Conservation (phyloP, 92 coral and sea anemone species). For the Siderastrea radians region DNA sequence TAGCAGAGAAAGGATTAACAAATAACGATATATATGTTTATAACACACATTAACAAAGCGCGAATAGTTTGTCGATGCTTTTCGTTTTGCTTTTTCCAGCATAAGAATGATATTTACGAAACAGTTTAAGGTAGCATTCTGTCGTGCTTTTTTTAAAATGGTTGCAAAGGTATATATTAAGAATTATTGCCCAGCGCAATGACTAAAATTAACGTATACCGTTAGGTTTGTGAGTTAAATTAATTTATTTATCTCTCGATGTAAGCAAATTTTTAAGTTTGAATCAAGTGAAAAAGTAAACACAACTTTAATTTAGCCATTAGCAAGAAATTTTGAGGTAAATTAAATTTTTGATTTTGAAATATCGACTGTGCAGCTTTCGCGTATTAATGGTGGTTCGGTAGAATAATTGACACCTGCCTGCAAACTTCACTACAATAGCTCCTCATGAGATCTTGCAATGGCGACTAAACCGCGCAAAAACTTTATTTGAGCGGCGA, state of each 20-base stretch:
- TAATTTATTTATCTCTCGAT: background rate
- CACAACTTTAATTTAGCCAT: background rate
- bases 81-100: too few species aligned
- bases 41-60: too few species aligned
- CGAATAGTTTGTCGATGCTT: too few species aligned
- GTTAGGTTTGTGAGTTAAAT: background rate
- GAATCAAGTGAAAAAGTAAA: background rate
- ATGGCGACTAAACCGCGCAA: slow-evolving; percentile 12
- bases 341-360: slow-evolving; percentile 10
- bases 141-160: too few species aligned
- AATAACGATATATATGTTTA: too few species aligned
- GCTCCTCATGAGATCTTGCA: slow-evolving; percentile 11
- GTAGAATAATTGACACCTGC: slow-evolving; percentile 13
- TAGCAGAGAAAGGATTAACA: too few species aligned
- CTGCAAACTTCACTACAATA: background rate
- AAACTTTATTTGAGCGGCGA: background rate
- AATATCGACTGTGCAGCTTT: slow-evolving; percentile 13
- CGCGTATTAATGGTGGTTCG: slow-evolving; percentile 1
- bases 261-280: background rate
- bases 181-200: background rate
- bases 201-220: background rate
- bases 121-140: too few species aligned
- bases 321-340: background rate
- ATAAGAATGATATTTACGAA: too few species aligned
- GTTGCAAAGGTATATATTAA: background rate